Evolutionary conservation across 2,797 vertebrate genomes (phyloP), one percentile per base, ranked within the genome.

Genomic region (Falco novaeseelandiae): DNA sequence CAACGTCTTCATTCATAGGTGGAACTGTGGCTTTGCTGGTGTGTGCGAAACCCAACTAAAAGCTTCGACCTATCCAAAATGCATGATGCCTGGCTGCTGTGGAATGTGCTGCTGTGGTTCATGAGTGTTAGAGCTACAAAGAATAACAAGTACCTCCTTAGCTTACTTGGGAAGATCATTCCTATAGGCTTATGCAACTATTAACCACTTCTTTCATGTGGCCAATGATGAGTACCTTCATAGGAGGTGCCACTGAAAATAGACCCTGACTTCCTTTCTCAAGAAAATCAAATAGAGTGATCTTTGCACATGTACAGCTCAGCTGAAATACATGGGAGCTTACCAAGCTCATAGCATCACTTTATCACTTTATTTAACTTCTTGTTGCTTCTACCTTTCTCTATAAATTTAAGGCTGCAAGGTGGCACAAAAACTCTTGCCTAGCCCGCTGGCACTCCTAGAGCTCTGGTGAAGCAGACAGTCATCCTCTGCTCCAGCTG

Each of bases 91-190:
- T 71, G 63, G 17, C 52, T 78, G 14, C 83, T 81, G 69, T 82
- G 85, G 89, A 86, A 90, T 44, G 76, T 67, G 20, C 38, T 87
- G 65, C 72, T 83, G 69, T 66, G 48, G 54, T 82, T 74, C 18
- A 0, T 8, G 51, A 89, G 73, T 58, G 42, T 29, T 57, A 42
- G 38, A 57, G 54, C 38, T 88, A 58, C 2, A 11, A 86, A 74
- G 25, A 90, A 84, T 74, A 89, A 81, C 73, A 90, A 95, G 87
- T 84, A 71, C 36, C 49, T 86, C 25, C 51, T 72, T 83, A 88
- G 62, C 66, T 95, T 46, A 22, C 63, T 82, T 74, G 69, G 71
- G 61, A 80, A 89, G 26, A 65, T 58, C 57, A 74, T 91, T 94
- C 69, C 84, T 85, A 6, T 51, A 89, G 83, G 44, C 57, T 81